These are phyloP conservation scores for Brachionus sp. DNA, from an alignment of 1,140 invertebrate genomes.

Conservation along the genomic window DNA sequence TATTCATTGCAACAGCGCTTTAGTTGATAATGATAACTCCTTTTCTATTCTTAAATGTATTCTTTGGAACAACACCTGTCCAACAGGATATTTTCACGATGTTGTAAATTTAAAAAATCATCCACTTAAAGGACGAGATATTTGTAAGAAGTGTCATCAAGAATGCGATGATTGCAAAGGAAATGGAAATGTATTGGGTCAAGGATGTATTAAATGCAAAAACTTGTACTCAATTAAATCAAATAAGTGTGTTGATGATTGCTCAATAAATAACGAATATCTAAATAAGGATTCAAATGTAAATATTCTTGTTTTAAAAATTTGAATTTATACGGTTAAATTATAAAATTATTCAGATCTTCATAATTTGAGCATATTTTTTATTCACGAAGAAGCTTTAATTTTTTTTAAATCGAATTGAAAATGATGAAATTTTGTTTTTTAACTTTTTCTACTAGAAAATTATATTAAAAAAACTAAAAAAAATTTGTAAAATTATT, in stretches of 20 bases:
- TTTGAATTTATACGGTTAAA: too few species aligned
- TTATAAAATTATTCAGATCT: too few species aligned
- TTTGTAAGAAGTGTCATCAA: slow-evolving; percentile 14
- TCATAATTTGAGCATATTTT: too few species aligned
- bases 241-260: not conserved
- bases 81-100: not conserved
- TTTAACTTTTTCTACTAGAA: too few species aligned
- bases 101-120: not conserved
- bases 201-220: not conserved
- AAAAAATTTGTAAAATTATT: too few species aligned
- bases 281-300: not conserved
- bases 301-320: too few species aligned
- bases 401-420: too few species aligned
- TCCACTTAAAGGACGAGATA: not conserved
- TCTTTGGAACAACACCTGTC: not conserved
- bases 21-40: not conserved
- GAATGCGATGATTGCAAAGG: not conserved
- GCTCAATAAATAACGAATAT: not conserved
- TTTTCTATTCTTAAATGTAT: slow-evolving; percentile 6
- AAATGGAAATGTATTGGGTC: not conserved
- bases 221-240: not conserved
- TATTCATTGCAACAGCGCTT: slow-evolving; percentile 7
- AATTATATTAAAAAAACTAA: too few species aligned
- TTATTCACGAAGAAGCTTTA: too few species aligned
- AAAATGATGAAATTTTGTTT: too few species aligned